Evolutionary conservation across 2,113 vertebrate genomes (phyloP), one percentile per base, ranked within the genome.

Genomic region (Telmatochromis bifrenatus): DNA sequence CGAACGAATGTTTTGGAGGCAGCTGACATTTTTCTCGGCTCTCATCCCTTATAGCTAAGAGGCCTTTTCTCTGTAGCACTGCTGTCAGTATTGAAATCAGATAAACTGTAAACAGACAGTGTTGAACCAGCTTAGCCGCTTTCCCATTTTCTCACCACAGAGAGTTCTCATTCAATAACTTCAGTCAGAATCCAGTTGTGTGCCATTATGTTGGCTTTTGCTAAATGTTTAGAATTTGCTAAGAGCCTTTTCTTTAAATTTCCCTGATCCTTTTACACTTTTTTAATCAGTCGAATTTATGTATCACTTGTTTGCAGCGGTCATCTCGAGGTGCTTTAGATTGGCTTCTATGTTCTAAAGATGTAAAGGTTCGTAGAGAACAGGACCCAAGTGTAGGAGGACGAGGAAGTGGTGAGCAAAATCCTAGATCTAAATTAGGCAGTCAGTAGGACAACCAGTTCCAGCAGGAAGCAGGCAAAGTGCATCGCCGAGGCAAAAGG

Each of bases 1-100:
- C 10, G 17, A 86, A 54, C 23, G 12, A 88, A 88, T 87, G 82
- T 88, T 91, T 90, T 87, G 90, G 90, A 89, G 86, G 87, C 91
- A 28, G 91, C 80, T 91, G 93, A 93, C 92, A 93, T 94, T 95
- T 93, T 81, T 54, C 80, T 31, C 42, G 7, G 15, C 88, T 88
- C 83, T 91, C 87, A 92, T 93, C 90, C 83, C 12, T 83, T 82
- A 75, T 75, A 53, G 89, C 85, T 91, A 81, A 94, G 84, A 93
- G 89, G 39, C 84, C 85, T 87, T 86, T 86, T 79, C 85, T 85
- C 84, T 53, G n/a, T 86, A 51, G 79, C 51, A 39, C 81, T 91
- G 56, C 82, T 80, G 89, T 88, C 88, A 79, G 85, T 39, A 88
- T 86, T 83, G 42, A 47, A 85, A 94, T 90, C 91, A 88, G 94